Evolutionary conservation across 2,888 invertebrate species (phyloP), one percentile per base, ranked within the genome.

Genomic region (Ormia ochracea): DNA sequence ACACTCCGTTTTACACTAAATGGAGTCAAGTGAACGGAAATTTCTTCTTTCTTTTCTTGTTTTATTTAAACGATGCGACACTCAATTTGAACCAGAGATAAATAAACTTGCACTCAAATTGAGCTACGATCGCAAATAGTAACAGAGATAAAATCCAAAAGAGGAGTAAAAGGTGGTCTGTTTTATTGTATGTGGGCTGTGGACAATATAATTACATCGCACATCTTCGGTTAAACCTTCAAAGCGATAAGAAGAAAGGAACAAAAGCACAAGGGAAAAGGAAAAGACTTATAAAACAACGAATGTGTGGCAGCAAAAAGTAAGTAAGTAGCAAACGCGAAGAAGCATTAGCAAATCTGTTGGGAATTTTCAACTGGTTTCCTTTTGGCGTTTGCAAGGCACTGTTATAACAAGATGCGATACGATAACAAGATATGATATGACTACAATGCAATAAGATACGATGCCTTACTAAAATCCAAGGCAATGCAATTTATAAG

Each of bases 131-230:
- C 69, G 63, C 48, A 61, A 78, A 68, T 41, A 41, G 59, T 21
- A 59, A 43, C 66, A 69, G 17, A 48, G 63, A 66, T 66, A 75
- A 72, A 50, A 52, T 68, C 56, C 28, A 50, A 14, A 73, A 74
- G 58, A 68, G 69, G 45, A 80, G 79, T 73, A 77, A 76, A 73
- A 76, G 77, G 66, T 77, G 56, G 75, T 79, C 79, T 66, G 74
- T 48, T 70, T 63, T 43, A 52, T 63, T 45, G 58, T 70, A 78
- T 81, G 75, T 78, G 81, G 81, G 78, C 69, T 81, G 81, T 73
- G 52, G 77, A 83, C 81, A 81, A 83, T 83, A 83, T 83, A 83
- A 83, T 83, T 83, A 83, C 82, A 80, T 82, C 74, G 63, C 79
- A 81, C 81, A 81, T 81, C 79, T 63, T 78, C 73, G 43, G 68